These are phyloP conservation scores for Cynoglossus semilaevis DNA, from an alignment of 2,113 vertebrate genomes.

Conservation along the genomic window DNA sequence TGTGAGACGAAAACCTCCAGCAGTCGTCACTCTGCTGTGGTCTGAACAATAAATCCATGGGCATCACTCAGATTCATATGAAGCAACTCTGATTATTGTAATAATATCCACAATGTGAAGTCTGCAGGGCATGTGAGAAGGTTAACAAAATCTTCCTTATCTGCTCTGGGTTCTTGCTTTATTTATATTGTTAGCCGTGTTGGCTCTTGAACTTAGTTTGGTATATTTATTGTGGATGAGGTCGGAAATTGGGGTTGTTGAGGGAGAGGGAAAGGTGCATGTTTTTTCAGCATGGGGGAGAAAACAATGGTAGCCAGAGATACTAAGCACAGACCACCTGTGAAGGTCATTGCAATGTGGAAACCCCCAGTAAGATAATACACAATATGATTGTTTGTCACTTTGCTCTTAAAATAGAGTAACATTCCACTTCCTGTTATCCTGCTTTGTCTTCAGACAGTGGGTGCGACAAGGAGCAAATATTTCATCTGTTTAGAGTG, in stretches of 20 bases:
- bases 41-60: too few species aligned
- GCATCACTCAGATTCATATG: background rate
- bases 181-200: conserved; percentile 7
- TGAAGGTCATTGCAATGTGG: conserved; percentile 62
- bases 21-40: too few species aligned
- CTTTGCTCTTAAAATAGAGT: conserved; percentile 35
- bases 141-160: background rate
- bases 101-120: background rate
- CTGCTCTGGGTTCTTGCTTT: background rate
- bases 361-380: conserved; percentile 66
- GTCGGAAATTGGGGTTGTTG: conserved; percentile 45
- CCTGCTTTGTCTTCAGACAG: conserved; percentile 14
- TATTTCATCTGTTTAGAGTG: background rate
- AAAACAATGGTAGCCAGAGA: conserved; percentile 57
- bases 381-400: conserved; percentile 52
- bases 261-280: background rate
- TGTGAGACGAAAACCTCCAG: too few species aligned
- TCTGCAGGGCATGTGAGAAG: background rate
- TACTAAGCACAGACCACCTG: conserved; percentile 66
- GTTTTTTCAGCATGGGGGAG: conserved; percentile 60
- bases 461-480: too few species aligned
- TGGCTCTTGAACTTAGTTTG: conserved; percentile 26
- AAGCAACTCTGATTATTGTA: background rate
- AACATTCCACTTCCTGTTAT: conserved; percentile 63
- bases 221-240: conserved; percentile 43